Conservation (phyloP, 2,113 vertebrate genomes). For the Danio rerio region DNA sequence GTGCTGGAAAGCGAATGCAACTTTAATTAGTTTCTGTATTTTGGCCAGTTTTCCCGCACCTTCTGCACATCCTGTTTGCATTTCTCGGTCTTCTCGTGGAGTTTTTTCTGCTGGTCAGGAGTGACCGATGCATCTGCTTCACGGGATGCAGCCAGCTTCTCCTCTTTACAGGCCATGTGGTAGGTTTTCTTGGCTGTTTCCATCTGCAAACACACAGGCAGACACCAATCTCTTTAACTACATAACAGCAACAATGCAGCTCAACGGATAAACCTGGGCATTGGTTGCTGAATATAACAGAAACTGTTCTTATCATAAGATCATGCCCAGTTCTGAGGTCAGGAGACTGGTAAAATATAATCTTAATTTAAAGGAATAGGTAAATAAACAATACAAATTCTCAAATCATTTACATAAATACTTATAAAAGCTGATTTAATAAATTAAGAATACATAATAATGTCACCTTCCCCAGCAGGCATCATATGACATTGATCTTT, state of each 20-base stretch:
- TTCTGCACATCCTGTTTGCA: constrained; percentile 95
- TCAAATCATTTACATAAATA: too few relatives aligned
- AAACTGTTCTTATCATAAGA: neutral
- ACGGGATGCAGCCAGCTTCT: constrained; percentile 88
- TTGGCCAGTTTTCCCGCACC: constrained; percentile 68
- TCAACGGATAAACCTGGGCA: neutral
- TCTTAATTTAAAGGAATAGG: too few relatives aligned
- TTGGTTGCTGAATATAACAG: neutral
- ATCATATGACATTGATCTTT: too few relatives aligned
- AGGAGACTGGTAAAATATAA: neutral
- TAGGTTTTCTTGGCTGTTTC: constrained; percentile 94
- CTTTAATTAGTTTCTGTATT: neutral
- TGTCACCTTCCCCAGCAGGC: too few relatives aligned
- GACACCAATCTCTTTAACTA: neutral
- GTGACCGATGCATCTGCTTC: constrained; percentile 93
- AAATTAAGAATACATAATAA: too few relatives aligned
- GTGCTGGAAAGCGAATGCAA: neutral
- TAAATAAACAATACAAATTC: too few relatives aligned
- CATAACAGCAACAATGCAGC: neutral
- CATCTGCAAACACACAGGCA: constrained; percentile 75
- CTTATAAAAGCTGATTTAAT: too few relatives aligned
- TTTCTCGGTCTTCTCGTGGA: constrained; percentile 97
- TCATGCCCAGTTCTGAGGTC: neutral
- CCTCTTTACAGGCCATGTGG: constrained; percentile 97
- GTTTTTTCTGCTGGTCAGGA: constrained; percentile 94